Evolutionary conservation across 2,797 vertebrate genomes (phyloP), one percentile per base, ranked within the genome.

Genomic region (Tiaroga cobitis): DNA sequence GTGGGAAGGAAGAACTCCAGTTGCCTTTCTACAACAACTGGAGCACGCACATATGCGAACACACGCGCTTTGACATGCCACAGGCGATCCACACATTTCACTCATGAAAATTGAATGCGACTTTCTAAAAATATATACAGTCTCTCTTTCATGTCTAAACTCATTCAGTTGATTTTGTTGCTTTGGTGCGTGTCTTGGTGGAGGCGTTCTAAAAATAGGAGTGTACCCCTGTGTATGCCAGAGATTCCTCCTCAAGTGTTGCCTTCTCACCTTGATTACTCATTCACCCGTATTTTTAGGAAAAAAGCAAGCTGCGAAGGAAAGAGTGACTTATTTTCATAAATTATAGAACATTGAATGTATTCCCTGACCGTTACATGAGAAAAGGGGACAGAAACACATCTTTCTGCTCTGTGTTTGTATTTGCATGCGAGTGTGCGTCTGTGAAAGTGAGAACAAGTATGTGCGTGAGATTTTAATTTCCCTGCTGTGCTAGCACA

Each of bases 401-500:
- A 43, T 72, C 24, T 37, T 41, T 72, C 43, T 41, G 51, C 39
- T 85, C 54, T 80, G 51, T 49, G 19, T 49, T 70, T 34, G 39
- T 51, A 61, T 80, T 73, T 70, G 72, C 26, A 75, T 87, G 61
- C n/a, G 24, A 76, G 77, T 63, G 18, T 75, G 76, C 21, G 15
- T 69, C 54, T 82, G 65, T 75, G 5, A 65, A 73, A 67, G 39
- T 21, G 39, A 26, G 65, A 70, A 77, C 21, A 59, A 73, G 85
- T 54, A 63, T 82, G 61, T 6, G 18, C 16, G 43, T 79, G 63
- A 77, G 74, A 37, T 72, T 83, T 80, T 87, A 73, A 83, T 86
- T 80, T 88, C 87, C 87, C 87, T 83, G 81, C 77, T 83, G 87
- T 70, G 51, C 84, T 88, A 88, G 46, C 87, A 88, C 76, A 88